Conservation (phyloP, 2,888 invertebrate species). For the Sesamia inferens region DNA sequence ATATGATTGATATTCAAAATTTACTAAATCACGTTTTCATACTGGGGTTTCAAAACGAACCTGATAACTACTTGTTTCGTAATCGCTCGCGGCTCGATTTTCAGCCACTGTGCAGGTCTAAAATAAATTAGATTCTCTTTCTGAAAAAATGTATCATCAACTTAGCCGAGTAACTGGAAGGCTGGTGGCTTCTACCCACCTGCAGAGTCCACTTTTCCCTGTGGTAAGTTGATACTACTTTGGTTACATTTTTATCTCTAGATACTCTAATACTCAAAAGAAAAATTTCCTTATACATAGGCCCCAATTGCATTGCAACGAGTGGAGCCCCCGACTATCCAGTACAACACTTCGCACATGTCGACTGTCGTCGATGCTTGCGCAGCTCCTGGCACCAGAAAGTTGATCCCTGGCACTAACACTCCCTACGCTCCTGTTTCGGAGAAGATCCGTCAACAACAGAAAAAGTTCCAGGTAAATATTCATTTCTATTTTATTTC, state of each 20-base stretch:
- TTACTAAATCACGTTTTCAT: constrained; percentile 11
- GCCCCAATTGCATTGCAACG: constrained; percentile 86
- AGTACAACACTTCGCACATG: constrained; percentile 81
- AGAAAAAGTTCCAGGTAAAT: constrained; percentile 84
- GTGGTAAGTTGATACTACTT: constrained; percentile 77
- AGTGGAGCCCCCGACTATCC: constrained; percentile 82
- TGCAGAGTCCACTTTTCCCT: constrained; percentile 86
- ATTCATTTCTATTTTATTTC: constrained; percentile 6
- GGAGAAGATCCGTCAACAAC: constrained; percentile 78
- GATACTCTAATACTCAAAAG: constrained; percentile 12
- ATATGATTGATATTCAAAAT: background rate
- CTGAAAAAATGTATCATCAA: constrained; percentile 85
- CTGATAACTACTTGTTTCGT: constrained; percentile 84
- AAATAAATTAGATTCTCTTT: constrained; percentile 52
- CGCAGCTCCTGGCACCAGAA: constrained; percentile 75
- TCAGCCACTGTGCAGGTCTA: constrained; percentile 63
- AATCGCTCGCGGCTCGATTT: constrained; percentile 80
- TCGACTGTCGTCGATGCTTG: constrained; percentile 84
- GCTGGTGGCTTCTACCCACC: constrained; percentile 80
- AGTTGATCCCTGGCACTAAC: constrained; percentile 84
- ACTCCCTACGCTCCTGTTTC: constrained; percentile 79
- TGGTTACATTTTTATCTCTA: constrained; percentile 51
- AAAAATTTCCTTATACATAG: constrained; percentile 66
- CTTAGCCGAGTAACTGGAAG: constrained; percentile 84
- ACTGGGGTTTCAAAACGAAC: constrained; percentile 69